Percentiles rank a stretch among this genome's conserved stretches.
Conservation (phyloP, 2,797 vertebrate genomes). For the Emys orbicularis region DNA sequence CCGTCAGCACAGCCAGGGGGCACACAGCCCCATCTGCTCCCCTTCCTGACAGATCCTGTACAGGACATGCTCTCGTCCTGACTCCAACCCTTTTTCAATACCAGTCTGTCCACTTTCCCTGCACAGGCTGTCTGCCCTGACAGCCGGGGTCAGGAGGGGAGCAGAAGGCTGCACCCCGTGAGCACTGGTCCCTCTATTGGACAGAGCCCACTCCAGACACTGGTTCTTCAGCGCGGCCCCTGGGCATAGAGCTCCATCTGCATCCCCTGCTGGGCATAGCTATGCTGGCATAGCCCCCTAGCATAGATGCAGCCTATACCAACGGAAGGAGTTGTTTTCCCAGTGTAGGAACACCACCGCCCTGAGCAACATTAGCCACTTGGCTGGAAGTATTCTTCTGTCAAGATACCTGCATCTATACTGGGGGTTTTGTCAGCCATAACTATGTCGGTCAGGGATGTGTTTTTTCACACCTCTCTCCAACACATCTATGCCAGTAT, state of each 20-base stretch:
- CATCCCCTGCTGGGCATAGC: background rate
- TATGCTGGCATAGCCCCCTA: background rate
- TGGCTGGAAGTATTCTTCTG: background rate
- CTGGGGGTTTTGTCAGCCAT: background rate
- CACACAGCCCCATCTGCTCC: background rate
- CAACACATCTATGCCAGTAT: background rate
- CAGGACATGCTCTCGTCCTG: background rate
- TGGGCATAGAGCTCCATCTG: background rate
- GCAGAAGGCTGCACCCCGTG: background rate
- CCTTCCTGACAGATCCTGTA: background rate
- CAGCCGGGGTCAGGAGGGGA: background rate
- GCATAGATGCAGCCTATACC: background rate
- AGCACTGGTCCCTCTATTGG: background rate
- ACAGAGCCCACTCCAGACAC: background rate
- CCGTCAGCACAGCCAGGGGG: background rate
- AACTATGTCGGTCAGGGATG: background rate
- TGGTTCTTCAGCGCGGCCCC: background rate
- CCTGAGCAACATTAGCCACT: background rate
- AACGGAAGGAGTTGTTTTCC: background rate
- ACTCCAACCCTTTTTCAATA: background rate
- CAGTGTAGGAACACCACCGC: background rate
- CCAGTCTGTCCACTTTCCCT: background rate
- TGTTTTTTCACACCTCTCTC: background rate
- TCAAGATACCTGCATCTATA: background rate
- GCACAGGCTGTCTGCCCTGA: background rate